phyloP scores from a whole-genome alignment of 2,888 invertebrate species.

The Thysanoteuthis rhombus region DNA sequence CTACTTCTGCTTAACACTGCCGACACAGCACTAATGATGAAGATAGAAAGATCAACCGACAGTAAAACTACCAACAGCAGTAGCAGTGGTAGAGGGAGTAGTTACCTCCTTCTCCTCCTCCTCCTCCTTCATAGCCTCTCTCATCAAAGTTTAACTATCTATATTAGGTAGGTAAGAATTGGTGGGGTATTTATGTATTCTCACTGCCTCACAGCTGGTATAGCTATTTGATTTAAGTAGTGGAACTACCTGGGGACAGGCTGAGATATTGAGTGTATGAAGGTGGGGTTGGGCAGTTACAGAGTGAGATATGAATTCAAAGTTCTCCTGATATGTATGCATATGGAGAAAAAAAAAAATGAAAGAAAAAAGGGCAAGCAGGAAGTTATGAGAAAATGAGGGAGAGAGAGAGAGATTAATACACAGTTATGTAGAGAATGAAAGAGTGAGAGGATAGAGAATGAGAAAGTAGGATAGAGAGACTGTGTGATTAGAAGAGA shows the following conservation, averaged over 20 bases:
- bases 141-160: neutral
- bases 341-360: too few relatives aligned
- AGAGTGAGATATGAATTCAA: neutral
- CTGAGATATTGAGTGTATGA: constrained; percentile 16
- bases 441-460: neutral
- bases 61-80: neutral
- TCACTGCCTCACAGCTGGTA: neutral
- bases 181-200: neutral
- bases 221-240: neutral
- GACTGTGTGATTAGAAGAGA: neutral
- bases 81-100: neutral
- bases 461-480: neutral
- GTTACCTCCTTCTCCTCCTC: neutral
- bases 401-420: neutral
- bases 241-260: constrained; percentile 22
- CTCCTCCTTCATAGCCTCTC: neutral
- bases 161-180: neutral
- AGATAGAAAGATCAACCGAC: neutral
- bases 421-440: neutral
- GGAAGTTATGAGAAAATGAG: neutral
- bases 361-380: neutral
- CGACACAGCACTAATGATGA: constrained; percentile 12
- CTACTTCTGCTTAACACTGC: neutral
- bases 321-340: neutral
- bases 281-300: neutral